Conservation (phyloP, 2,113 vertebrate genomes). For the Brachirus orientalis region DNA sequence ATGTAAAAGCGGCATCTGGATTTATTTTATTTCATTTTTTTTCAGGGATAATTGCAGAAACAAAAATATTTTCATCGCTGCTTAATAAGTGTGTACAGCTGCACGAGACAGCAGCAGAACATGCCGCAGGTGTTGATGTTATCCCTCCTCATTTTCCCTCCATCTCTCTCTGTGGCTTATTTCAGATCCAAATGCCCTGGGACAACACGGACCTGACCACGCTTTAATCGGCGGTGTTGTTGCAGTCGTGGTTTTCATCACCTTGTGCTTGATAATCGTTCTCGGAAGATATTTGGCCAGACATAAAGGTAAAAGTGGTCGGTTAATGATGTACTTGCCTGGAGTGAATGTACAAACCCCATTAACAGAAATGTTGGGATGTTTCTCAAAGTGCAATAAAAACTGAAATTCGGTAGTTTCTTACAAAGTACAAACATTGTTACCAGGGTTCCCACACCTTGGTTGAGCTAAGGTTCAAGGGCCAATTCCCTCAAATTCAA, state of each 20-base stretch:
- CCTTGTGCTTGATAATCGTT: conserved; percentile 97
- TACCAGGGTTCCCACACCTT: too few species aligned
- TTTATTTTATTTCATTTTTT: conserved; percentile 18
- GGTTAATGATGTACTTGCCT: conserved; percentile 28
- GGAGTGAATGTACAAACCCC: not conserved
- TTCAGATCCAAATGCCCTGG: conserved; percentile 94
- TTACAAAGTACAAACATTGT: too few species aligned
- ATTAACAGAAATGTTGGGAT: too few species aligned
- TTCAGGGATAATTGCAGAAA: conserved; percentile 15
- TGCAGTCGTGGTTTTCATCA: conserved; percentile 98
- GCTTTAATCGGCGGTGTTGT: conserved; percentile 97
- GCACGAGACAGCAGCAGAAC: conserved; percentile 3
- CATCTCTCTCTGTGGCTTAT: conserved; percentile 42
- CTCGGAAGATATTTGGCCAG: conserved; percentile 97
- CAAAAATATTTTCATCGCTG: conserved; percentile 24
- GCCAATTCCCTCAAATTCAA: too few species aligned
- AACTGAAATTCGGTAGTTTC: too few species aligned
- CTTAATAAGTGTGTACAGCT: conserved; percentile 31
- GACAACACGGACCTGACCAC: conserved; percentile 91
- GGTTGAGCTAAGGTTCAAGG: too few species aligned
- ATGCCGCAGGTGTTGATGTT: conserved; percentile 13
- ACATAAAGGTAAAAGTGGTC: conserved; percentile 93
- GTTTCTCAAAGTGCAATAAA: too few species aligned
- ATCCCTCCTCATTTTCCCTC: conserved; percentile 6
- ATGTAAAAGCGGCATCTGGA: conserved; percentile 26